Percentiles rank a stretch among this genome's conserved stretches.
phyloP scores from a whole-genome alignment of 1,140 invertebrate species.

The Meteorus sp. region DNA sequence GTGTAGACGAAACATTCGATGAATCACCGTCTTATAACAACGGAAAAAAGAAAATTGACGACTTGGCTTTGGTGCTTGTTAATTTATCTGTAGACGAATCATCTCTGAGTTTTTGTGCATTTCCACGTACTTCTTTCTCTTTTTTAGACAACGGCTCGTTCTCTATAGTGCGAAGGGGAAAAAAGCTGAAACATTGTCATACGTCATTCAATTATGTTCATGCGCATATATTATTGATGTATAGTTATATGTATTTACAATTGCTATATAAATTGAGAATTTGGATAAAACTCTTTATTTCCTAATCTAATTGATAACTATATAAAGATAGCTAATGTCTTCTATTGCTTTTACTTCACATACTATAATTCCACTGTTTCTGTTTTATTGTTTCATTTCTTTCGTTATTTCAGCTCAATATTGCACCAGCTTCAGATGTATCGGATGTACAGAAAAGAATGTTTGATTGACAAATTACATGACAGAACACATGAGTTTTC shows the following conservation, averaged over 20 bases:
- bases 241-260: conserved; percentile 25
- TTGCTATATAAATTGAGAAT: neutral
- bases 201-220: too few relatives aligned
- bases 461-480: conserved; percentile 32
- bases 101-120: neutral
- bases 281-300: conserved; percentile 13
- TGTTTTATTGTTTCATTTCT: too few relatives aligned
- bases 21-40: neutral
- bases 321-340: too few relatives aligned
- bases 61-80: conserved; percentile 1
- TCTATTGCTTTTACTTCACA: too few relatives aligned
- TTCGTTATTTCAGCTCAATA: conserved; percentile 5
- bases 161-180: conserved; percentile 51
- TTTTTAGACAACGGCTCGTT: conserved; percentile 26
- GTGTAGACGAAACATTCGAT: too few relatives aligned
- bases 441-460: neutral
- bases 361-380: too few relatives aligned
- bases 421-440: conserved; percentile 26
- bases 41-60: conserved; percentile 18
- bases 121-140: neutral
- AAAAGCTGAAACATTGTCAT: conserved; percentile 59
- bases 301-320: too few relatives aligned
- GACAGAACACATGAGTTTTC: conserved; percentile 36
- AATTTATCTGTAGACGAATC: conserved; percentile 3
- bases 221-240: conserved; percentile 41